Base-by-base conservation (phyloP, 2,797 vertebrate genomes). In the Myotis pilosus region DNA sequence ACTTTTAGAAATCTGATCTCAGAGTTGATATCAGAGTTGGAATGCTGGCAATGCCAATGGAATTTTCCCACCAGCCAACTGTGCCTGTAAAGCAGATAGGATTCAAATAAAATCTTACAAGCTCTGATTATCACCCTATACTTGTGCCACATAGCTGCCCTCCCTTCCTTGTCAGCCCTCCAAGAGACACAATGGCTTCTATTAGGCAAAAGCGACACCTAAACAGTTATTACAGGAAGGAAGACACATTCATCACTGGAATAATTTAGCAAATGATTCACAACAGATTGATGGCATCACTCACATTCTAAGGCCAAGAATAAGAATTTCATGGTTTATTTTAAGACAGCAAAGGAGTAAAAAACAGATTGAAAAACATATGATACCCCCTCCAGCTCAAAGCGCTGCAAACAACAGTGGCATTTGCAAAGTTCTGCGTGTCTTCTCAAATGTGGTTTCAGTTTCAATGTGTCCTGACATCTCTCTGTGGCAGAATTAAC, bases 311-410 rank as follows among this genome's bases (percentile, higher is more conserved):
- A 96, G 91, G 84, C 85, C 87, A 91, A 97, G 55, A 91, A 66
- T 36, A 89, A 95, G 68, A 96, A 53, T 87, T 94, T 9, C 36
- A 76, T 44, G 28, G 20, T 92, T 97, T 97, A 97, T 97, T 97
- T 97, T 97, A 97, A 97, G 87, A 92, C 44, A 76, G 69, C 16
- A 51, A 92, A 93, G 38, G n/a, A 96, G 89, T 69, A 96, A 96
- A 93, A 85, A 74, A 92, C 95, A 97, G 95, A 94, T 30, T 91
- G 96, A 96, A 95, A 96, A 80, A 89, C 97, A 89, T 94, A 97
- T 94, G 89, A 55, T 92, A 71, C 47, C 13, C 82, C 36, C 95
- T 97, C 96, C 95, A 93, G 38, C 86, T 96, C 87, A 20, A 87
- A 92, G 36, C 79, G 92, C 94, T 89, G 55, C 78, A 95, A 95